Base-by-base conservation (phyloP, 2,797 vertebrate genomes). In the Ctenopoma multispine region DNA sequence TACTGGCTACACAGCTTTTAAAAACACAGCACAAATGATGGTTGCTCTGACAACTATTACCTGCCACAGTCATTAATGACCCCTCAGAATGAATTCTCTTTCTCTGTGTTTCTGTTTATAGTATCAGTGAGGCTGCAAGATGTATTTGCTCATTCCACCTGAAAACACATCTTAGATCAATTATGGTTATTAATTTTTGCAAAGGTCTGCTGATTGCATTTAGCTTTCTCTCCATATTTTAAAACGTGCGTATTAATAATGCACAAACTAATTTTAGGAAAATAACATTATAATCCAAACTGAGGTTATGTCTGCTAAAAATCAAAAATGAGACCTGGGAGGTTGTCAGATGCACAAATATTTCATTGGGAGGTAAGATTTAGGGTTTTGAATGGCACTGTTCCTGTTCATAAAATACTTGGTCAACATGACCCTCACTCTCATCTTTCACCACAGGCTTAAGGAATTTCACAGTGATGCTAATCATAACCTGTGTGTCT, bases 101-200 rank as follows among this genome's bases (percentile, higher is more conserved):
- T 34, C 59, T 82, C 81, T 91, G 81, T 77, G 91, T 90, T 91
- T 87, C 82, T 85, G 81, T 86, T 92, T 80, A 87, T 81, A 80
- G 84, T 72, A 84, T 85, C 47, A 55, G 41, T 60, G 47, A 83
- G 86, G 60, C 83, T 81, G 13, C 83, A 78, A 71, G 76, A 87
- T 63, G 55, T 68, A 63, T 77, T 75, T 56, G 48, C 49, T 86
- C 77, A 82, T 87, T 89, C 70, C 75, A 81, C 44, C 53, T 80
- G 29, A 81, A 84, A 88, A 82, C 66, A 85, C 86, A 80, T 74
- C 64, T 71, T 61, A 11, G 38, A 69, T 80, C 78, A 88, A 84
- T 89, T 79, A 81, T 53, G 56, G 81, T 68, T 79, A 86, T 83
- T 74, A 51, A 85, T 84, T 59, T 81, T 63, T 80, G 43, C 36